Evolutionary conservation across 2,888 invertebrate genomes (phyloP).

Genomic region (Synergus japonicus): DNA sequence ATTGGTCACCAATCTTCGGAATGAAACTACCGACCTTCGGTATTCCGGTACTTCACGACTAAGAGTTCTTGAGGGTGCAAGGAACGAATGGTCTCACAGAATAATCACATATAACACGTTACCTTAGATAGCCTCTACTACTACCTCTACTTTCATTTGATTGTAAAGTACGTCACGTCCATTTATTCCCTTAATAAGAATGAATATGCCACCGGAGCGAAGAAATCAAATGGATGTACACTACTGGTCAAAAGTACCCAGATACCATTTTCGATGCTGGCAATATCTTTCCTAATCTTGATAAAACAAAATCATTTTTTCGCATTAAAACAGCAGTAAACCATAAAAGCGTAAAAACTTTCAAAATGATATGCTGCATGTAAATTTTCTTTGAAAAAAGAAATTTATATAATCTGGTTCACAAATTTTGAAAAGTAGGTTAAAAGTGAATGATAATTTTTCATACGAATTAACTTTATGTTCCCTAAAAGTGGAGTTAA

Average conservation of each 20-base stretch:
- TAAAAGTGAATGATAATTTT: not conserved
- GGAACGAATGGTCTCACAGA: slow-evolving; percentile 56
- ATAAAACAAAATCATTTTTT: too few relatives aligned
- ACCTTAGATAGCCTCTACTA: slow-evolving; percentile 25
- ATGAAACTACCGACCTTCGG: slow-evolving; percentile 64
- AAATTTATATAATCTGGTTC: slow-evolving; percentile 1
- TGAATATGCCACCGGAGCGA: not conserved
- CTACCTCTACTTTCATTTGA: slow-evolving; percentile 33
- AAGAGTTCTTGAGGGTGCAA: slow-evolving; percentile 48
- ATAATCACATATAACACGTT: slow-evolving; percentile 65
- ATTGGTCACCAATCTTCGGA: slow-evolving; percentile 71
- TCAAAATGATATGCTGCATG: too few relatives aligned
- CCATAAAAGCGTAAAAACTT: too few relatives aligned
- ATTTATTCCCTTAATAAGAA: slow-evolving; percentile 23
- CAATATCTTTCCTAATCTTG: too few relatives aligned
- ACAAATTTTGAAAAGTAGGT: not conserved
- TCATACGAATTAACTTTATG: not conserved
- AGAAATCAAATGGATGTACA: not conserved
- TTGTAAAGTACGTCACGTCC: slow-evolving; percentile 24
- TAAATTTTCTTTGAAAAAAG: too few relatives aligned
- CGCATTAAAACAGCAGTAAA: too few relatives aligned
- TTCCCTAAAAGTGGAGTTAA: too few relatives aligned
- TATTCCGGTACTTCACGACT: slow-evolving; percentile 47
- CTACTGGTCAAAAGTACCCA: too few relatives aligned
- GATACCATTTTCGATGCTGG: too few relatives aligned